Base-by-base conservation (phyloP, 2,797 vertebrate species). In the Corythornis leucogaster region DNA sequence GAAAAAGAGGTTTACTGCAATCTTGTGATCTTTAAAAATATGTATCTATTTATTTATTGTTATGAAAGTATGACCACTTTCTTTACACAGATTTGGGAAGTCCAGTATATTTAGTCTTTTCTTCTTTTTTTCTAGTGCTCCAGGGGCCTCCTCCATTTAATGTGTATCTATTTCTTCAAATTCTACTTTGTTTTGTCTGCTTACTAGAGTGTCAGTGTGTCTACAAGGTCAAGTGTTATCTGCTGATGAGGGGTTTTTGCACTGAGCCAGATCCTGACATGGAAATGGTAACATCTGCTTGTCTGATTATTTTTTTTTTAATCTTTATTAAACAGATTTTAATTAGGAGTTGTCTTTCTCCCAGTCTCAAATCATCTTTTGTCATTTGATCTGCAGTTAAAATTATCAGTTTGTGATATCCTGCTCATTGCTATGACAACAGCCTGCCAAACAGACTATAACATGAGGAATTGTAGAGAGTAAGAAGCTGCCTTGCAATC, bases 361-460 rank as follows among this genome's bases (percentile, higher is more conserved):
- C 5, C 15, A 26, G 20, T 68, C 35, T 66, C 33, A 64, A 38
- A 68, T 78, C 21, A 64, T 61, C n/a, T 61, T 92, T 66, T 33
- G 24, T 86, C 15, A 4, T 55, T 80, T 90, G 77, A 54, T 85
- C 63, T 85, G 15, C 20, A 59, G 33, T 93, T 92, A 85, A 86
- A 68, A 80, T 85, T 18, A 40, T 88, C 48, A 42, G 53, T 92
- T 96, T 95, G 26, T 85, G 82, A 45, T 66, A 73, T 4, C 19
- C 43, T 94, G 9, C 54, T 90, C 35, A 85, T 96, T 95, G 87
- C 74, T 80, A n/a, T 89, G 76, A 81, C 82, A 92, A 80, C 77
- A 80, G 20, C 33, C 21, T 92, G 57, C 59, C 20, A 55, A 86
- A 82, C 38, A 85, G 84, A 76, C 70, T 89, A 69, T 61, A 74